A percentile compares a stretch with the other conserved stretches of the same genome.
Evolutionary conservation across 2,888 invertebrate genomes (phyloP).

Genomic region (Melinopterus prodromus): DNA sequence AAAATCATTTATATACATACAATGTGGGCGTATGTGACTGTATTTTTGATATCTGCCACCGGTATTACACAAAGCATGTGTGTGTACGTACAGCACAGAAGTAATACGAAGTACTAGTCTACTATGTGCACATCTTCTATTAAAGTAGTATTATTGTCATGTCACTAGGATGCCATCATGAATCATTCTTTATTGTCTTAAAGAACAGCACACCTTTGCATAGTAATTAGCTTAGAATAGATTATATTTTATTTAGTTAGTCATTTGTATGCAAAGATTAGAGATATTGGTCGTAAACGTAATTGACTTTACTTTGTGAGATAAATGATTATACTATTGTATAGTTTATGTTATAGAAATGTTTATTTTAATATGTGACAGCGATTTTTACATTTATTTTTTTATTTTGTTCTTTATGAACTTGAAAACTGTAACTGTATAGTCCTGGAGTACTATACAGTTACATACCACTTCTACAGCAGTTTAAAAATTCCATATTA

Average conservation of each 20-base stretch:
- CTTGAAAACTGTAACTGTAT: too few species aligned
- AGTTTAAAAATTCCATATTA: neutral
- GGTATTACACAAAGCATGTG: neutral
- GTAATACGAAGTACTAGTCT: neutral
- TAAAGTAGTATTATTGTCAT: constrained; percentile 4
- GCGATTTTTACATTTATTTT: too few species aligned
- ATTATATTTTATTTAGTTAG: neutral
- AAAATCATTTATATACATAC: neutral
- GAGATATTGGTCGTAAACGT: neutral
- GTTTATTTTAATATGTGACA: too few species aligned
- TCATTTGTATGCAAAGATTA: too few species aligned
- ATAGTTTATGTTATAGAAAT: too few species aligned
- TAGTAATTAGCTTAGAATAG: neutral
- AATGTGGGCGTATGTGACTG: constrained; percentile 4
- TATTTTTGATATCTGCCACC: neutral
- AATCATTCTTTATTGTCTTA: constrained; percentile 4
- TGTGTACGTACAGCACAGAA: neutral
- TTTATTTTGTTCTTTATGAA: too few species aligned
- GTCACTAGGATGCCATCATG: neutral
- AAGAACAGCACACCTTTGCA: neutral
- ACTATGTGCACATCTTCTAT: neutral
- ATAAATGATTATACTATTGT: too few species aligned
- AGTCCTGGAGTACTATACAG: too few species aligned
- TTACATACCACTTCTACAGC: too few species aligned
- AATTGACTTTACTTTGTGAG: neutral